Evolutionary conservation across 2,797 vertebrate species (phyloP), one percentile per base, ranked within the genome.

Genomic region (Sebastes flavidus): DNA sequence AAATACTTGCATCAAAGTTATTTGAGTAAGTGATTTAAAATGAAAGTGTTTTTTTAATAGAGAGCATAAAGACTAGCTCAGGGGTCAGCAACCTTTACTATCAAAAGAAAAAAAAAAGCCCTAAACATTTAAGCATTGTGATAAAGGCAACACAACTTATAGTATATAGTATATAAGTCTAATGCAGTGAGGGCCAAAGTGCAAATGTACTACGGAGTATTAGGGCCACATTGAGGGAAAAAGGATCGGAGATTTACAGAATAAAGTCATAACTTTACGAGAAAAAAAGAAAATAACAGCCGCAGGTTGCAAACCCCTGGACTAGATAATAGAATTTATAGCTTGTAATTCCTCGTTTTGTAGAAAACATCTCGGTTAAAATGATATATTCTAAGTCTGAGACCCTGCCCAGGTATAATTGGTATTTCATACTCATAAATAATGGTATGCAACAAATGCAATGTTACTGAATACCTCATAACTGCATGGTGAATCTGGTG

Each of bases 191-290:
- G 36, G 36, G 13, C 36, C 36, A 14, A 38, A 38, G 36, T 38
- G 36, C 13, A 38, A 14, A 38, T 38, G 36, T 38, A 38, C 36
- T 38, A 38, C 5, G 0, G 5, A 38, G 36, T 38, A 38, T 0
- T 38, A 38, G 36, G 36, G 36, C 1, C 36, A 38, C 36, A 38
- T 38, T 38, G 36, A 38, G 36, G 36, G 36, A 14, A 1, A 38
- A 38, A 14, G 6, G 13, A 38, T 38, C 5, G 0, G 36, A 38
- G 36, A 38, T 0, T 38, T 1, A 0, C 36, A 38, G 36, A 14
- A 38, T 38, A 38, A 38, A 38, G 36, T 1, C 0, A 38, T 2
- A 38, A 14, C 36, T 38, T 38, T 38, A 38, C 0, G 0, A 38
- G 36, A 38, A 38, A 14, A 38, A 38, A 36, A 34, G 34, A 34